phyloP scores from a whole-genome alignment of 2,888 invertebrate species.

The Euspilapteryx auroguttella region DNA sequence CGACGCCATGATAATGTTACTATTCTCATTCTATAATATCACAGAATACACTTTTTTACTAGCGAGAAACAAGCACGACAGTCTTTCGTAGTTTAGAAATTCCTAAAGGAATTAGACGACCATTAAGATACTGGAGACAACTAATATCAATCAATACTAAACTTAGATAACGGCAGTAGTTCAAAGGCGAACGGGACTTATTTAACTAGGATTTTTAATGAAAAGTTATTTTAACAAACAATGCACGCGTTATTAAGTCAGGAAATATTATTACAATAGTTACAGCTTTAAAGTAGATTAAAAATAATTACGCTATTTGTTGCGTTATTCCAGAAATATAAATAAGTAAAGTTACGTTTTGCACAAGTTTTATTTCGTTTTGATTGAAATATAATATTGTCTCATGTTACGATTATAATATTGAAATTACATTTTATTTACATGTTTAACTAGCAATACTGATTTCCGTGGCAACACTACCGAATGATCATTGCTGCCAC shows the following conservation, averaged over 20 bases:
- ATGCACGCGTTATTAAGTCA: neutral
- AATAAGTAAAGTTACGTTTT: slow-evolving; percentile 14
- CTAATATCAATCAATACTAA: slow-evolving; percentile 3
- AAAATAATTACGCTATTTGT: slow-evolving; percentile 17
- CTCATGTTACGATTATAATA: slow-evolving; percentile 9
- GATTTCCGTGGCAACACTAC: no score
- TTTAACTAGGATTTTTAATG: neutral
- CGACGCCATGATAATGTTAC: neutral
- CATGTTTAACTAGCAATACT: no score
- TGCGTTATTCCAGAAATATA: slow-evolving; percentile 21
- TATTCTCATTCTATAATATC: slow-evolving; percentile 15
- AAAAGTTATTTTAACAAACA: neutral
- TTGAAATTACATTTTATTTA: no score
- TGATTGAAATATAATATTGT: slow-evolving; percentile 25
- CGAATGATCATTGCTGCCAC: no score
- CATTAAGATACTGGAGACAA: no score
- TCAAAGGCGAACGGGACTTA: neutral
- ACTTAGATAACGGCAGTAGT: neutral
- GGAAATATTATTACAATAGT: neutral
- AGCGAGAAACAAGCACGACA: slow-evolving; percentile 15
- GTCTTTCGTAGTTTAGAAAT: slow-evolving; percentile 13
- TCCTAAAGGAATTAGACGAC: slow-evolving; percentile 10
- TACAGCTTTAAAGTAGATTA: neutral
- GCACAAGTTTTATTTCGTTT: slow-evolving; percentile 15
- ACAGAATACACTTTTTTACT: slow-evolving; percentile 22